These are phyloP conservation scores for Marronus borbonicus DNA, from an alignment of 2,888 invertebrate genomes.

Conservation along the genomic window DNA sequence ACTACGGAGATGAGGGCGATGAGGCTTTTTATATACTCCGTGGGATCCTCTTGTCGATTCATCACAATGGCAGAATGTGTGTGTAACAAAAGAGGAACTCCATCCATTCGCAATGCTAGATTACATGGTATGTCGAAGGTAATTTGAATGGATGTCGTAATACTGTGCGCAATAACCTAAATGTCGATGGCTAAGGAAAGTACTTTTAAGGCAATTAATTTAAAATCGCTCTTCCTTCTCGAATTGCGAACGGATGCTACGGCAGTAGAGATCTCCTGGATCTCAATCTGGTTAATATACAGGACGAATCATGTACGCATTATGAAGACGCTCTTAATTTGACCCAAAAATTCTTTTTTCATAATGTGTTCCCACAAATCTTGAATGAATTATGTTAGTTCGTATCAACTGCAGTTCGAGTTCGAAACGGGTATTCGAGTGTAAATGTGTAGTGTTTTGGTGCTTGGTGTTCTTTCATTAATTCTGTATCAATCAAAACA, in stretches of 20 bases:
- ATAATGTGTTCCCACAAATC: no score
- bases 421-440: no score
- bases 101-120: conserved; percentile 17
- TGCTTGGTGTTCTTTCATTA: no score
- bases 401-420: no score
- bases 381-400: no score
- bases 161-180: conserved; percentile 11
- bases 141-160: conserved; percentile 36
- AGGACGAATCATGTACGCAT: no score
- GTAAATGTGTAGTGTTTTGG: no score
- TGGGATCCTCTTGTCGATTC: conserved; percentile 12
- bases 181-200: conserved; percentile 7
- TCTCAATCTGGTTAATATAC: no score
- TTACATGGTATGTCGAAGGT: conserved; percentile 22
- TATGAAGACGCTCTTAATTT: no score
- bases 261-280: no score
- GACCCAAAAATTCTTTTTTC: no score
- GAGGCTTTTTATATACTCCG: conserved; percentile 33
- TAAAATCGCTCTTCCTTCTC: conserved; percentile 8
- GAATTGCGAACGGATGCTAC: conserved; percentile 4
- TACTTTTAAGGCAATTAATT: background rate
- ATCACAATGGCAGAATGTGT: conserved; percentile 17
- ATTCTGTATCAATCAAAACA: no score
- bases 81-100: conserved; percentile 9
- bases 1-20: conserved; percentile 23